These are phyloP conservation scores for Nothoprocta pentlandii DNA, from an alignment of 2,113 vertebrate genomes.

Conservation along the genomic window DNA sequence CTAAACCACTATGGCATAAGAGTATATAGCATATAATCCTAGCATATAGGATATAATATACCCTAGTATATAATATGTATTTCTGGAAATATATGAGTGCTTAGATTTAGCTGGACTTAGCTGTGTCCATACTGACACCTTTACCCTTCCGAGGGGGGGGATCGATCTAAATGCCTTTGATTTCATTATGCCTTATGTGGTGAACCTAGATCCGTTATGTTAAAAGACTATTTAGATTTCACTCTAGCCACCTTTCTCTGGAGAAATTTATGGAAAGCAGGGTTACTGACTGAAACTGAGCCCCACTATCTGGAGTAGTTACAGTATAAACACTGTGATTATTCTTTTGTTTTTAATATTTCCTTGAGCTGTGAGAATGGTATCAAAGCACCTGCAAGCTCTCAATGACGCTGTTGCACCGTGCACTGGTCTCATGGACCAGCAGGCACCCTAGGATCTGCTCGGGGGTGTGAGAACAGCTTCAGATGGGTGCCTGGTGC, in stretches of 20 bases:
- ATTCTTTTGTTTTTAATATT: neutral
- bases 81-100: neutral
- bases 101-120: neutral
- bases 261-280: neutral
- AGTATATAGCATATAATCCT: neutral
- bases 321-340: neutral
- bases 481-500: neutral
- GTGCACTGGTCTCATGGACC: neutral
- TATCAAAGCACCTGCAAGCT: slow-evolving; percentile 26
- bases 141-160: neutral
- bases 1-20: neutral
- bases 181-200: neutral
- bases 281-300: neutral
- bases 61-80: neutral
- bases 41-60: neutral
- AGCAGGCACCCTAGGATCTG: fast-evolving
- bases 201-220: neutral
- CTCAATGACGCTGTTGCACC: neutral
- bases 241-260: neutral
- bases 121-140: neutral
- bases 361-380: neutral
- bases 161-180: neutral
- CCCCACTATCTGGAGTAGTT: neutral
- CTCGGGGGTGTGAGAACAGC: fast-evolving
- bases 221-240: neutral